Evolutionary conservation across 2,113 vertebrate species (phyloP).

Genomic region (Boleophthalmus pectinirostris): DNA sequence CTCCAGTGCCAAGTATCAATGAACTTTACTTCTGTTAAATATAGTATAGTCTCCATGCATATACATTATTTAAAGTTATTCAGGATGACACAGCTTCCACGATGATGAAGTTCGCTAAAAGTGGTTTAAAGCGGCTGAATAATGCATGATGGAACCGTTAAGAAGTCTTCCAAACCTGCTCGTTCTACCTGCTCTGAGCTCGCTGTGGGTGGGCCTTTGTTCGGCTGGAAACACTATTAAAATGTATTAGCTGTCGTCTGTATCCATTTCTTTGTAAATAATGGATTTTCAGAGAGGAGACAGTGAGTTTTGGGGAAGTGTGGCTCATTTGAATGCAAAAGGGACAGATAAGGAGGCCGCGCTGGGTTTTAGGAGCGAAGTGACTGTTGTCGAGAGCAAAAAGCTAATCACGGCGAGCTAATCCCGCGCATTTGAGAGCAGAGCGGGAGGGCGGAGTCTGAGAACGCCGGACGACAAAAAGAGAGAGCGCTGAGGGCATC

Average conservation of each 20-base stretch:
- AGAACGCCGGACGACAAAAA: too few relatives aligned
- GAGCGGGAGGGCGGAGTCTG: constrained; percentile 12
- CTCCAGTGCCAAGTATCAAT: too few relatives aligned
- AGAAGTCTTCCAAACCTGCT: background rate
- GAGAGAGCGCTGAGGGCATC: too few relatives aligned
- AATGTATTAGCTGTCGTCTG: background rate
- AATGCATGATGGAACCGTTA: background rate
- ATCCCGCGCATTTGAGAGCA: constrained; percentile 50
- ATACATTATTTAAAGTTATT: background rate
- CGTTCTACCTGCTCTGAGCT: background rate
- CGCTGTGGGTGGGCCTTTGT: background rate
- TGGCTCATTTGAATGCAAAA: constrained; percentile 16
- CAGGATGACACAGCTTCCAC: background rate
- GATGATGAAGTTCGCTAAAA: background rate
- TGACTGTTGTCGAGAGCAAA: constrained; percentile 38
- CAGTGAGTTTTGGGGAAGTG: constrained; percentile 12
- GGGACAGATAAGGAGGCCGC: constrained; percentile 2
- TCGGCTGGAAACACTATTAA: background rate
- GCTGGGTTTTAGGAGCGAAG: constrained; percentile 13
- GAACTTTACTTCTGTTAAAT: background rate
- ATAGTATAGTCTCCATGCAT: background rate
- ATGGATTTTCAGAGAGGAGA: constrained; percentile 33
- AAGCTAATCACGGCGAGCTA: constrained; percentile 40
- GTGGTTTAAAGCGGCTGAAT: background rate
- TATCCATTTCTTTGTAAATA: constrained; percentile 5